A percentile compares a stretch with the other conserved stretches of the same genome.
Conservation (phyloP, 2,797 vertebrate species). For the Avahi laniger region DNA sequence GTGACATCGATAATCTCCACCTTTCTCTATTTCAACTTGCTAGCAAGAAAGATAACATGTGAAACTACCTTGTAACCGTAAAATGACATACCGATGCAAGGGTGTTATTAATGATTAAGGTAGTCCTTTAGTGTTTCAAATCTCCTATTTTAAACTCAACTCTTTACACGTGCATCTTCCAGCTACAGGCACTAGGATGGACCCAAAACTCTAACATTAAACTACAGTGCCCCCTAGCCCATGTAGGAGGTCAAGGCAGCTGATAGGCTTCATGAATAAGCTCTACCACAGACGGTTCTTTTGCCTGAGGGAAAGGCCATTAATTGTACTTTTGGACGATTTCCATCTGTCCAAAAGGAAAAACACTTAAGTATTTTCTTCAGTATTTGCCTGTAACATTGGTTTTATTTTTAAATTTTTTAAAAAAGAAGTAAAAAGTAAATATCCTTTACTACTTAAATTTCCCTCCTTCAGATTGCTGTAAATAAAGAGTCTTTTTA, state of each 20-base stretch:
- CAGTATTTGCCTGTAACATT: neutral
- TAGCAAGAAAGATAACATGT: neutral
- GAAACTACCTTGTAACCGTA: neutral
- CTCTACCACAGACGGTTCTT: neutral
- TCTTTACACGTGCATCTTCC: neutral
- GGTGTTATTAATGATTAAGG: neutral
- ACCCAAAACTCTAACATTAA: slow-evolving; percentile 60
- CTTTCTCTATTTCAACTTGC: neutral
- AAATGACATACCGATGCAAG: neutral
- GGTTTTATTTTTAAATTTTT: slow-evolving; percentile 27
- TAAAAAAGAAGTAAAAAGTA: neutral
- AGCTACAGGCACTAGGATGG: slow-evolving; percentile 36
- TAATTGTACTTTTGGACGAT: slow-evolving; percentile 36
- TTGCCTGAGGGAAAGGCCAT: slow-evolving; percentile 3
- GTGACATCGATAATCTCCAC: neutral
- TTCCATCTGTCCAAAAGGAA: slow-evolving; percentile 49
- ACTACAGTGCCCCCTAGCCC: slow-evolving; percentile 68
- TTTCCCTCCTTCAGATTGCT: neutral
- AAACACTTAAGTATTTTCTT: neutral
- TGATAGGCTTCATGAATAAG: neutral
- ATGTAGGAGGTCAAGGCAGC: neutral
- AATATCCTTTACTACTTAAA: slow-evolving; percentile 15
- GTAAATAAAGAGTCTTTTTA: slow-evolving; percentile 24
- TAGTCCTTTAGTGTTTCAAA: neutral
- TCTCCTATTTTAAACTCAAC: slow-evolving; percentile 1